Conservation (phyloP, 2,113 vertebrate genomes). For the Petrocephalus zakoni region DNA sequence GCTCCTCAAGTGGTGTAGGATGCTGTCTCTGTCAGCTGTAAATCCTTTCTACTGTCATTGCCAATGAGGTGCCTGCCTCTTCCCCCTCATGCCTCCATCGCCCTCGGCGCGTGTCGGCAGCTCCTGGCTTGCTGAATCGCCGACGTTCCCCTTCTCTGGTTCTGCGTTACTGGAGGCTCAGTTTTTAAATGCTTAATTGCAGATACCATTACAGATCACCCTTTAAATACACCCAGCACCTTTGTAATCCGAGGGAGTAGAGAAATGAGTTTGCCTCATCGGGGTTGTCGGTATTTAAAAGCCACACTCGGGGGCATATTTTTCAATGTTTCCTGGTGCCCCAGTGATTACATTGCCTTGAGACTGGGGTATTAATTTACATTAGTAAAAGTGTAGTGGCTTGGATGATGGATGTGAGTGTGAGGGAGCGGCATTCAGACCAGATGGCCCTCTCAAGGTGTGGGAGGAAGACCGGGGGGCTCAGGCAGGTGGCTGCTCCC, state of each 20-base stretch:
- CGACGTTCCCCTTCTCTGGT: background rate
- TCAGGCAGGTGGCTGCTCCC: background rate
- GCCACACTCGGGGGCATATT: background rate
- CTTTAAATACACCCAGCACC: background rate
- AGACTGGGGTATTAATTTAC: background rate
- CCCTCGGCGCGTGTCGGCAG: background rate
- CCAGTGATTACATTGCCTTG: background rate
- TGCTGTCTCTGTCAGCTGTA: background rate
- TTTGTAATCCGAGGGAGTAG: background rate
- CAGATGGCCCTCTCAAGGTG: conserved; percentile 7
- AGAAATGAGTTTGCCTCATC: background rate
- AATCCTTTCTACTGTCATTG: background rate
- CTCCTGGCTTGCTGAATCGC: background rate
- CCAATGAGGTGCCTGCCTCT: background rate
- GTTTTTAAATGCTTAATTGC: background rate
- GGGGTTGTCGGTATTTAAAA: background rate
- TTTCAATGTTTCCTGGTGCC: background rate
- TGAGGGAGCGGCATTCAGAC: background rate
- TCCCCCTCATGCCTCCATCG: background rate
- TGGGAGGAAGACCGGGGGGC: background rate
- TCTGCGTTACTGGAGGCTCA: background rate
- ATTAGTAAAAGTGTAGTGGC: background rate
- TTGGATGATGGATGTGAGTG: background rate
- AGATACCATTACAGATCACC: background rate
- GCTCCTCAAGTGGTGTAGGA: background rate